Evolutionary conservation across 2,797 vertebrate species (phyloP).

Genomic region (Buceros bicornis): DNA sequence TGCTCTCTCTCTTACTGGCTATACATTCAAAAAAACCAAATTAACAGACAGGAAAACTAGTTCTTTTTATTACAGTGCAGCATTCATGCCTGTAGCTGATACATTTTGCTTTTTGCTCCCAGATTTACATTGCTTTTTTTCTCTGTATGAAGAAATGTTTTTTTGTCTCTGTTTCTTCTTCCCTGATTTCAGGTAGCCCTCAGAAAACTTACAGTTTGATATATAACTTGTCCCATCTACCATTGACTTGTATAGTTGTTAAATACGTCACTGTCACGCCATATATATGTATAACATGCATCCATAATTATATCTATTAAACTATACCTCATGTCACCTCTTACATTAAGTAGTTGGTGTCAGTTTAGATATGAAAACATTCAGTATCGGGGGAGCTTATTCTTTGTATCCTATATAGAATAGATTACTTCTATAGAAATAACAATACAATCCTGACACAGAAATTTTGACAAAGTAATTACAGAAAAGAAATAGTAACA

Average conservation of each 20-base stretch:
- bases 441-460: not conserved
- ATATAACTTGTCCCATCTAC: not conserved
- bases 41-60: not conserved
- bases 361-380: not conserved
- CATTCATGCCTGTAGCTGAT: not conserved
- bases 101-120: not conserved
- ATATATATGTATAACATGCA: not conserved
- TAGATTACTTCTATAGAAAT: slow-evolving; percentile 19
- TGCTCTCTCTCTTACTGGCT: not conserved
- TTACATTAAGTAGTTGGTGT: not conserved
- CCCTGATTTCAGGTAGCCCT: not conserved
- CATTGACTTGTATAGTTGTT: not conserved
- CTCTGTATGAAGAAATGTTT: not conserved
- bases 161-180: not conserved
- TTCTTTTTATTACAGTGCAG: not conserved
- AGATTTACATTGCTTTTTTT: not conserved
- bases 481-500: not conserved
- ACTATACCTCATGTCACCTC: not conserved
- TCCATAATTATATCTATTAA: not conserved
- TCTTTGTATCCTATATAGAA: not conserved
- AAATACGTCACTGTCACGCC: not conserved
- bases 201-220: not conserved
- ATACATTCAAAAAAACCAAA: not conserved
- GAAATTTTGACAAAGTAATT: not conserved
- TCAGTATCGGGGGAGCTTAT: not conserved